Conservation (phyloP, 1,140 invertebrate species). For the Lordiphosa collinella region DNA sequence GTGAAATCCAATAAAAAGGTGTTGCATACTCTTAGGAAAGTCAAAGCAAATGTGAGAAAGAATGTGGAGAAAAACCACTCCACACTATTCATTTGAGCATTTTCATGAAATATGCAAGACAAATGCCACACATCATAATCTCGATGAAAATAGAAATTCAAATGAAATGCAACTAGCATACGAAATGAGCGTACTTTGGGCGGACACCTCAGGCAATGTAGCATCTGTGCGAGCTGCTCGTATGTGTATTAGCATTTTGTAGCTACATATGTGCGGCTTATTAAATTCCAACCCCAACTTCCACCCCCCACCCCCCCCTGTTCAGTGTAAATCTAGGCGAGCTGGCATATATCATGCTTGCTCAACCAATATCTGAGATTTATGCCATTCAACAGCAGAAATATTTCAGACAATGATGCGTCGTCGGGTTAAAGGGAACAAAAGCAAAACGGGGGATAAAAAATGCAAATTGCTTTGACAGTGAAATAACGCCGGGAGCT, state of each 20-base stretch:
- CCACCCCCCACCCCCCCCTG: neutral
- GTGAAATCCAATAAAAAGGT: too few species aligned
- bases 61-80: too few species aligned
- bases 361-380: conserved; percentile 39
- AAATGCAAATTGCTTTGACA: conserved; percentile 64
- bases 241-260: conserved; percentile 24
- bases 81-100: too few species aligned
- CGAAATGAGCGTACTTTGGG: conserved; percentile 25
- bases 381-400: conserved; percentile 51
- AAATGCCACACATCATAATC: conserved; percentile 6
- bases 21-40: too few species aligned
- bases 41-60: too few species aligned
- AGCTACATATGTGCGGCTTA: conserved; percentile 31
- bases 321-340: conserved; percentile 16
- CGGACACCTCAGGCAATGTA: conserved; percentile 4
- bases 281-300: conserved; percentile 34
- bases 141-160: conserved; percentile 31
- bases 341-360: conserved; percentile 45
- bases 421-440: conserved; percentile 21
- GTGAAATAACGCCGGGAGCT: conserved; percentile 33
- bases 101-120: too few species aligned
- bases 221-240: conserved; percentile 6
- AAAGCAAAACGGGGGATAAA: conserved; percentile 21
- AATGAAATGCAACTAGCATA: conserved; percentile 58
- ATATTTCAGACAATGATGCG: conserved; percentile 42